These are phyloP conservation scores for Glaucopsyche alexis DNA, from an alignment of 2,888 invertebrate species.

Conservation along the genomic window DNA sequence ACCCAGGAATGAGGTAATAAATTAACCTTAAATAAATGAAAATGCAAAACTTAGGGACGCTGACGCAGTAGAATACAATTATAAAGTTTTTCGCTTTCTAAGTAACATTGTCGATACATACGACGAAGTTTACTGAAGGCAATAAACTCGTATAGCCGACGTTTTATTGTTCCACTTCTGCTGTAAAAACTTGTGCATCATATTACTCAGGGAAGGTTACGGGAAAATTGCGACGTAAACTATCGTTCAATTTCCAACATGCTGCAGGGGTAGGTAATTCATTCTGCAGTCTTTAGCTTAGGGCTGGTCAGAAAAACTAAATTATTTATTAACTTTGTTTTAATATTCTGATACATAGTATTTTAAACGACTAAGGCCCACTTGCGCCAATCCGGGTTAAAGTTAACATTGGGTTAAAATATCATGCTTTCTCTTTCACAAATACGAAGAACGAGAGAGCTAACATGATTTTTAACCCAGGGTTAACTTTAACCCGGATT, in stretches of 20 bases:
- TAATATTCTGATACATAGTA: not conserved
- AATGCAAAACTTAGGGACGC: no score
- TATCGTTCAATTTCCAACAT: not conserved
- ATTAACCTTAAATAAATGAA: no score
- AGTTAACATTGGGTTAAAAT: no score
- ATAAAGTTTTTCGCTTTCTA: not conserved
- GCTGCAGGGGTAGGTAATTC: not conserved
- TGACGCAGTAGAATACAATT: no score
- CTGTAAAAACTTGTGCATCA: not conserved
- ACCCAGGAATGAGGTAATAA: no score
- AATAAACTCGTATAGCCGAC: not conserved
- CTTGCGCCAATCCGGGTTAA: no score
- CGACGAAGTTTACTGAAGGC: not conserved
- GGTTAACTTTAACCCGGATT: no score
- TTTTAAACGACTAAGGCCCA: no score
- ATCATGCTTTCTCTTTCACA: no score
- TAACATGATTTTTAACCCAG: no score
- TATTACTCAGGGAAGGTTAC: not conserved
- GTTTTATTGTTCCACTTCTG: not conserved
- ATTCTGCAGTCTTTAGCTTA: no score
- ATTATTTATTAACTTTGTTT: not conserved
- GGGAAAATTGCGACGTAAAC: not conserved
- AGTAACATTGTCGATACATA: conserved; percentile 16
- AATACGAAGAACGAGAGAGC: no score
- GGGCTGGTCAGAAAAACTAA: not conserved